These are phyloP conservation scores for Salticus scenicus DNA, from an alignment of 2,888 invertebrate species.

Conservation along the genomic window DNA sequence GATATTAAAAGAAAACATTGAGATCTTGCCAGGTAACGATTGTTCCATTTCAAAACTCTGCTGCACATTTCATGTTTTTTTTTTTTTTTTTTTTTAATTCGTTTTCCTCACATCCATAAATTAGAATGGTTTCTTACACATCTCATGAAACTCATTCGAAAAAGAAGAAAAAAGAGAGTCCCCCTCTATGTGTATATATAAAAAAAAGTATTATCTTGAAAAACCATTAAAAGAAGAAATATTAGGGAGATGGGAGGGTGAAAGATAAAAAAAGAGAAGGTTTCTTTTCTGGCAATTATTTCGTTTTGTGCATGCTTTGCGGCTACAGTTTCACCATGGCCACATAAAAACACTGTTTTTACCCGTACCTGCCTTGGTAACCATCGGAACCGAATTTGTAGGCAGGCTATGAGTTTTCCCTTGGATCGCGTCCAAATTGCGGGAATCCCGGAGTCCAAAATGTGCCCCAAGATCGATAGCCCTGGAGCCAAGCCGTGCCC, in stretches of 20 bases:
- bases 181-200: neutral
- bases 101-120: neutral
- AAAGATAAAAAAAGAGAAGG: neutral
- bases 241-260: neutral
- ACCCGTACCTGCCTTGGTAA: conserved; percentile 67
- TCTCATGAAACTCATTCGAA: neutral
- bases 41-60: too few species aligned
- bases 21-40: too few species aligned
- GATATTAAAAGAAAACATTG: too few species aligned
- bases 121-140: neutral
- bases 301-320: conserved; percentile 50
- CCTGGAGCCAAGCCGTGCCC: conserved; percentile 12
- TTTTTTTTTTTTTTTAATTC: too few species aligned
- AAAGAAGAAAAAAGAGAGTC: neutral
- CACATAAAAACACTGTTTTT: conserved; percentile 59
- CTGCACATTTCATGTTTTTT: too few species aligned
- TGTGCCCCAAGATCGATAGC: conserved; percentile 24
- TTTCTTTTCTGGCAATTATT: neutral
- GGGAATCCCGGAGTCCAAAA: conserved; percentile 4
- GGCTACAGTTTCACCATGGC: conserved; percentile 31
- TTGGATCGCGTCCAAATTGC: conserved; percentile 15
- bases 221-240: neutral
- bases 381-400: conserved; percentile 25
- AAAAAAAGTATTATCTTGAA: neutral
- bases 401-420: neutral